Evolutionary conservation across 2,888 invertebrate genomes (phyloP), one percentile per base, ranked within the genome.

Genomic region (Pollenia amentaria): DNA sequence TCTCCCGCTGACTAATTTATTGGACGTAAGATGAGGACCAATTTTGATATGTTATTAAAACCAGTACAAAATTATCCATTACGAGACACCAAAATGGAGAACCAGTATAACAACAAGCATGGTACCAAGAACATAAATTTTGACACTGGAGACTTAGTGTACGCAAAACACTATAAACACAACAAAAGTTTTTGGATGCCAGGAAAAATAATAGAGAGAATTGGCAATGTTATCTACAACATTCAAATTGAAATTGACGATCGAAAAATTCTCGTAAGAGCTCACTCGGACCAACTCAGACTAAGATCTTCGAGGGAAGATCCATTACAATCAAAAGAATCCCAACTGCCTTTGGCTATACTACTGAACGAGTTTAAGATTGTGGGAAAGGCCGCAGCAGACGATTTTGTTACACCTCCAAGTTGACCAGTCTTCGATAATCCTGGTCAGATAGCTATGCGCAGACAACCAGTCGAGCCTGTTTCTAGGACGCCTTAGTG

Each of bases 151-250:
- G 67, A 81, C 12, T 16, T 73, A 18, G 48, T 60, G 6, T 81
- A 67, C 11, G 72, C 80, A 0, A 65, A 64, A 55, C 21, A 80
- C 46, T 81, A 75, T n/a, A 81, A 67, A 67, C 9, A 1, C 10
- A 81, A 73, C 18, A 73, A 81, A 67, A 57, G 57, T n/a, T 60
- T 55, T 55, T 75, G 75, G 67, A 51, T 75, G 1, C 57, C 69
- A 51, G 75, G 75, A 18, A 53, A 75, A 69, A 82, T 81, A 11
- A 65, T 81, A 29, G 67, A 73, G 12, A 64, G 11, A 18, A 18
- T 73, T 2, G 81, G 81, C 2, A 73, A 73, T 3, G 67, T 81
- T 2, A 55, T 62, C 40, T 80, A 64, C 55, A 73, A 80, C 46
- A 55, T 67, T 21, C 16, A 69, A 7, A 69, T 69, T 16, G 2